A percentile compares a stretch with the other conserved stretches of the same genome.
These are phyloP conservation scores for Chymomyza amoena DNA, from an alignment of 2,888 invertebrate species.

Conservation along the genomic window DNA sequence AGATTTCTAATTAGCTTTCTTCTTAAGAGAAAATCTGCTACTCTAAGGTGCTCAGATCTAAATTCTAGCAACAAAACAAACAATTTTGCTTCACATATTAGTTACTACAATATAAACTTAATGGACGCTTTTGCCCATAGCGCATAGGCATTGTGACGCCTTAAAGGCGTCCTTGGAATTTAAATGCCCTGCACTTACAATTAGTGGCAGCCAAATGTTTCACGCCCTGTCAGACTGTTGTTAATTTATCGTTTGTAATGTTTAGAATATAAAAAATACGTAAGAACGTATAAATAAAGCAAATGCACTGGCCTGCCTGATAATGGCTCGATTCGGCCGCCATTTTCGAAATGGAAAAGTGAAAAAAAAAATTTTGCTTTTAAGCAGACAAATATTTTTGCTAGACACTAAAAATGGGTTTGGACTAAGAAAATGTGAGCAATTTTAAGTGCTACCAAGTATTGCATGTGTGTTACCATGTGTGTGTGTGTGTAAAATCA, in stretches of 20 bases:
- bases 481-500: not conserved
- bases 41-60: too few relatives aligned
- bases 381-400: slow-evolving; percentile 61
- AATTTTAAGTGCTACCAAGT: slow-evolving; percentile 8
- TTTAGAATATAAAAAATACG: slow-evolving; percentile 51
- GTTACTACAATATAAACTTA: too few relatives aligned
- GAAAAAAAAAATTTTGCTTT: slow-evolving; percentile 61
- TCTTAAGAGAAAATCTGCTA: too few relatives aligned
- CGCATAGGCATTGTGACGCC: not conserved
- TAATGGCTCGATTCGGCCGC: slow-evolving; percentile 26
- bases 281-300: not conserved
- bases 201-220: slow-evolving; percentile 58
- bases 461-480: slow-evolving; percentile 13
- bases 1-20: too few relatives aligned
- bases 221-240: slow-evolving; percentile 46
- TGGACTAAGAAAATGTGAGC: slow-evolving; percentile 47
- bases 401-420: slow-evolving; percentile 19
- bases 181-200: slow-evolving; percentile 56
- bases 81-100: too few relatives aligned
- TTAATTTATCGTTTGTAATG: slow-evolving; percentile 69
- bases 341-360: slow-evolving; percentile 40
- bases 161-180: slow-evolving; percentile 32
- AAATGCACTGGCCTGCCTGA: not conserved
- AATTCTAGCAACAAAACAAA: too few relatives aligned
- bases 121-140: not conserved